Base-by-base conservation (phyloP, 2,113 vertebrate genomes). In the Peromyscus californicus region DNA sequence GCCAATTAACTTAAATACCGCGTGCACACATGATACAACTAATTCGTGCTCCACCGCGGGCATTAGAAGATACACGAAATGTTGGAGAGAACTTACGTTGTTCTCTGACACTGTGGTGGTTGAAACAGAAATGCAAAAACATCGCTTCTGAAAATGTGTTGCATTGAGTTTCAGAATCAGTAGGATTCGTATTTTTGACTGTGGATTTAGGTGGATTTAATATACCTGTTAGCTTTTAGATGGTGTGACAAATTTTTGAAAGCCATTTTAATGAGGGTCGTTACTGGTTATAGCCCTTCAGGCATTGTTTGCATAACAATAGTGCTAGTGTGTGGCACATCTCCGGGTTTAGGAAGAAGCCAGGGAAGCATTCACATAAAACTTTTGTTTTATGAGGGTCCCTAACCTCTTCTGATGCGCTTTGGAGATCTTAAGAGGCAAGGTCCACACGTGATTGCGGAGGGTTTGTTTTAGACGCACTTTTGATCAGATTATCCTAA, bases 181-280 rank as follows among this genome's bases (percentile, higher is more conserved):
- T 39, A 42, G 39, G 82, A 75, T 86, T 87, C 7, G 10, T 75
- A 54, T 76, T 94, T 88, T 89, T 67, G 42, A 94, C 16, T 59
- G 97, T 87, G 76, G 33, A n/a, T 97, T 98, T 97, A 95, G 93
- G 95, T 95, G 67, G 89, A 95, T 97, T 98, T 97, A 96, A 76
- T 94, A 95, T 98, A 95, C 97, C 97, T 96, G 94, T 93, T 96
- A 84, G 93, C 82, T 87, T 74, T 97, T 96, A 98, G 92, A 31
- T 86, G 72, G 86, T 95, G 97, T 98, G 96, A 97, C 97, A 96
- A 98, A 98, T 97, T 95, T 94, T 91, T 97, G 95, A 97, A 97
- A 97, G 95, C 83, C n/a, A 7, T 83, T 96, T 96, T 97, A 97
- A 98, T 96, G 97, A 95, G 96, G 42, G 89, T 97, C 90, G 54